Evolutionary conservation across 2,113 vertebrate genomes (phyloP), one percentile per base, ranked within the genome.

Genomic region (Chionomys nivalis): DNA sequence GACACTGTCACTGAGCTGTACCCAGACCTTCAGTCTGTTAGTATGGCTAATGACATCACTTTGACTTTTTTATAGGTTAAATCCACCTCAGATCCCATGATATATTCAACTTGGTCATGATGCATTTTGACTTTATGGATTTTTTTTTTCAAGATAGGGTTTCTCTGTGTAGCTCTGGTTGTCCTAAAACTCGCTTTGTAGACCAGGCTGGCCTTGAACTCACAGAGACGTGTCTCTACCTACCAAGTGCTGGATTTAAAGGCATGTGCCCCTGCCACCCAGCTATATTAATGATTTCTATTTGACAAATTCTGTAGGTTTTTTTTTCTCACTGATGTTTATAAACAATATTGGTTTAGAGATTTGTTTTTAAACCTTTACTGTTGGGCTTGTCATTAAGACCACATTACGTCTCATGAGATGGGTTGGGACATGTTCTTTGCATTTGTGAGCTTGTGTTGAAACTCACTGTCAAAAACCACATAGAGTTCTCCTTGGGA

Each of bases 361-460:
- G 63, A 65, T 85, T 72, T 52, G 4, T n/a, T 36, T 39, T 19
- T 12, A 12, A 75, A 61, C 76, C 91, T 93, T 96, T 9, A 87
- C 42, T 75, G 5, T 85, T 17, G 73, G 52, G 6, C 81, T 95
- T 92, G 42, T 70, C 33, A 26, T 42, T 10, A 58, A 47, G 68
- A 36, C 73, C 88, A 44, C 7, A 7, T 47, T 77, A 58, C n/a
- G 19, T 86, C 91, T 93, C 11, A 33, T 68, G 87, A 90, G 85
- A 79, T 68, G 55, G 87, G 24, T 39, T 94, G 47, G 72, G 5
- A 91, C 76, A 24, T 75, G 1, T 81, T 88, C 26, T 83, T 90
- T 87, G 36, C 39, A 47, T 85, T 94, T 93, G 49, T 93, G 55
- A 88, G 47, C 63, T 87, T 97, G 66, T 26, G 31, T 79, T 75